Evolutionary conservation across 2,797 vertebrate species (phyloP).

Genomic region (Silurus aristotelis): DNA sequence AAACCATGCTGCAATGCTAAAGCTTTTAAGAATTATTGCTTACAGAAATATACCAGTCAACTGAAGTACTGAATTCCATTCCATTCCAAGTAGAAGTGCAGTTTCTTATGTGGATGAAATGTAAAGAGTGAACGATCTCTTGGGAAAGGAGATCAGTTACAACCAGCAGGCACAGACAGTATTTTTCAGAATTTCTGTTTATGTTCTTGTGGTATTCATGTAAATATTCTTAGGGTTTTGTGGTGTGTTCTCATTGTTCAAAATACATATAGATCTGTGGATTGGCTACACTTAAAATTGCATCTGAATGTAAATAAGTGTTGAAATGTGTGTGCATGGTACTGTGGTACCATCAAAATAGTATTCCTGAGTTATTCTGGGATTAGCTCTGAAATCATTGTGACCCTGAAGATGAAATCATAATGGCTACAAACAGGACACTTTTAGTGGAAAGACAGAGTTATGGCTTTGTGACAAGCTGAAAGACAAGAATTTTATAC

Average conservation of each 20-base stretch:
- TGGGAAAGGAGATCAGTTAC: neutral
- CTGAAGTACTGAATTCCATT: neutral
- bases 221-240: neutral
- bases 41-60: neutral
- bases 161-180: neutral
- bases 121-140: neutral
- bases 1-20: neutral
- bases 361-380: neutral
- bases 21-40: neutral
- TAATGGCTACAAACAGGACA: neutral
- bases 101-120: neutral
- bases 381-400: neutral
- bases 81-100: neutral
- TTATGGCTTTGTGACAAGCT: neutral
- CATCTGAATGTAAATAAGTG: neutral
- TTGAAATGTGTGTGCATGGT: neutral
- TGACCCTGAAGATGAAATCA: neutral
- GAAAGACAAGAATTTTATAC: neutral
- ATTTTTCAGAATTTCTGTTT: neutral
- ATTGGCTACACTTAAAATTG: neutral
- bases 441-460: neutral
- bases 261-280: neutral
- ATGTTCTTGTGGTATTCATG: neutral
- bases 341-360: neutral
- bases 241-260: neutral